Conservation (phyloP, 1,140 invertebrate species). For the Nylanderia fulva region DNA sequence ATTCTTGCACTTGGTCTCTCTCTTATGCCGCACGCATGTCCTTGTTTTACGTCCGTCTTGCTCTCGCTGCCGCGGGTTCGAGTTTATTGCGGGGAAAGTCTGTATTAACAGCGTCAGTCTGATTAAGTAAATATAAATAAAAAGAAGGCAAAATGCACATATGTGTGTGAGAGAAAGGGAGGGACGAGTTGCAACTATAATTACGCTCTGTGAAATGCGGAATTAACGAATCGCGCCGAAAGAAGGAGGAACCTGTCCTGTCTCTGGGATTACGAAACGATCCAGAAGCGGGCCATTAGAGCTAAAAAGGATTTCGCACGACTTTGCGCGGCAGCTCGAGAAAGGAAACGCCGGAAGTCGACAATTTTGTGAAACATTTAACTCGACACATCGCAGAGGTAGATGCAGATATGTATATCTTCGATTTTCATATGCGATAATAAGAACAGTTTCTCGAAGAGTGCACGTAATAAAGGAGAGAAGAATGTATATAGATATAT, state of each 20-base stretch:
- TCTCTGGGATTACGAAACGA: constrained; percentile 47
- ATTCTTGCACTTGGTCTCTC: background rate
- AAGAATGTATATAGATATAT: background rate
- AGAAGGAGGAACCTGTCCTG: constrained; percentile 37
- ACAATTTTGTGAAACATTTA: constrained; percentile 30
- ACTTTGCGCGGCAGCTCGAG: constrained; percentile 7
- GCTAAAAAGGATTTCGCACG: constrained; percentile 35
- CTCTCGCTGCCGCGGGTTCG: background rate
- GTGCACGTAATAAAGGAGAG: too few species aligned
- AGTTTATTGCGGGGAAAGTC: constrained; percentile 77
- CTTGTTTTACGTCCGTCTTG: background rate
- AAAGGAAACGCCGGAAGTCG: constrained; percentile 48
- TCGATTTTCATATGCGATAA: constrained; percentile 1
- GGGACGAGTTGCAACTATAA: background rate
- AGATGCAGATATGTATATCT: background rate
- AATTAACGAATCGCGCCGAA: constrained; percentile 57
- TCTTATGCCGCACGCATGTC: background rate
- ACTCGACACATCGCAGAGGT: constrained; percentile 18
- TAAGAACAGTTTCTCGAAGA: background rate
- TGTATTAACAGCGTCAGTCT: constrained; percentile 63
- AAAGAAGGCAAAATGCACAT: constrained; percentile 59
- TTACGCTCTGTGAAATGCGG: constrained; percentile 47
- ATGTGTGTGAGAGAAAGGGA: background rate
- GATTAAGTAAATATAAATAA: constrained; percentile 76
- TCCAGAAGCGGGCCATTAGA: constrained; percentile 48